These are phyloP conservation scores for Microcaecilia unicolor DNA, from an alignment of 2,797 vertebrate species.

Conservation along the genomic window DNA sequence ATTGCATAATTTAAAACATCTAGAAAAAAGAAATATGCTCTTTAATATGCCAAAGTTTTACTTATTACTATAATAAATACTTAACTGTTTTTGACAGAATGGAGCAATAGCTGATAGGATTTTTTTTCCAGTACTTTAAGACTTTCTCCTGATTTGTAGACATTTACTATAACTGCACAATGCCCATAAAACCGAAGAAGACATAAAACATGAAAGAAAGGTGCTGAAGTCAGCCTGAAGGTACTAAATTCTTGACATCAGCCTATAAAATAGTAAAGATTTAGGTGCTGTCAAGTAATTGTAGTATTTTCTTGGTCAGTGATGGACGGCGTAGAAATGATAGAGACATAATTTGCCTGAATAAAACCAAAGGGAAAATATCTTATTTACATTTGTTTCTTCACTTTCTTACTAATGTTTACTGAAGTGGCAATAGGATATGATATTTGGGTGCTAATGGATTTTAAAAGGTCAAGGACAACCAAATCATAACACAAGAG, in stretches of 20 bases:
- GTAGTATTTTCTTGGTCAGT: neutral
- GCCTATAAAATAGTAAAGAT: slow-evolving; percentile 48
- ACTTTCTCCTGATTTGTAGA: slow-evolving; percentile 40
- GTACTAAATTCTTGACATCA: slow-evolving; percentile 45
- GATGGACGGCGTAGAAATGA: slow-evolving; percentile 3
- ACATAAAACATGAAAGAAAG: slow-evolving; percentile 49
- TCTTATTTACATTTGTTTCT: too few relatives aligned
- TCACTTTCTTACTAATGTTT: too few relatives aligned
- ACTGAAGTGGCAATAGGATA: too few relatives aligned
- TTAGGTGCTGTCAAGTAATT: slow-evolving; percentile 23
- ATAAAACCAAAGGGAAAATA: too few relatives aligned
- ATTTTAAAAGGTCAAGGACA: too few relatives aligned
- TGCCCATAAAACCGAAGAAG: slow-evolving; percentile 41
- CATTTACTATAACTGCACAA: slow-evolving; percentile 40
- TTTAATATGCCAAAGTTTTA: slow-evolving; percentile 14
- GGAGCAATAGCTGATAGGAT: neutral
- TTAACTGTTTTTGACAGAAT: slow-evolving; percentile 15
- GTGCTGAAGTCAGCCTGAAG: slow-evolving; percentile 50
- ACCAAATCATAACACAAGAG: too few relatives aligned
- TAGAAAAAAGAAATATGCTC: slow-evolving; percentile 8
- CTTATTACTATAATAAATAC: slow-evolving; percentile 30
- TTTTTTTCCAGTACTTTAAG: slow-evolving; percentile 17
- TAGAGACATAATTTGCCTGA: neutral
- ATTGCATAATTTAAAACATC: slow-evolving; percentile 9
- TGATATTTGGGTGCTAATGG: too few relatives aligned